Percentiles rank a stretch among this genome's conserved stretches.
phyloP scores from a whole-genome alignment of 2,797 vertebrate genomes.

The Ctenopoma kingsleyae region DNA sequence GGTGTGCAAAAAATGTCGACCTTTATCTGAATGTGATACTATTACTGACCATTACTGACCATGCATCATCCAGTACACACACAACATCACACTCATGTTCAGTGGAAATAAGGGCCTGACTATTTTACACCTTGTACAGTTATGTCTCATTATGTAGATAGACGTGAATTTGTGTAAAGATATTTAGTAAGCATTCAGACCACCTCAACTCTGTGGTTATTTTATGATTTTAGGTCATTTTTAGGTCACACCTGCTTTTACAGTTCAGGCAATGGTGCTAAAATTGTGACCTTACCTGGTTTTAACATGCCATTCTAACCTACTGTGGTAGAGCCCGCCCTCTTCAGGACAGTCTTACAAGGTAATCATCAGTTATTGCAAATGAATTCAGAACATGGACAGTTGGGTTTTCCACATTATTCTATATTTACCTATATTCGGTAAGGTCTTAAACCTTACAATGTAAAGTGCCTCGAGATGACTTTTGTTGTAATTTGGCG shows the following conservation, averaged over 20 bases:
- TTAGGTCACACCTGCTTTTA: constrained; percentile 31
- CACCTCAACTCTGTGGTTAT: neutral
- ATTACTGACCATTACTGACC: neutral
- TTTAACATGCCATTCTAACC: constrained; percentile 32
- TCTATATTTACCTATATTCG: too few species aligned
- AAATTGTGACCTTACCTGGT: constrained; percentile 53
- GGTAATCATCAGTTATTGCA: neutral
- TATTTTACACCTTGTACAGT: too few species aligned
- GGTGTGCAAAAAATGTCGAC: neutral
- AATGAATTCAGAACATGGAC: constrained; percentile 6
- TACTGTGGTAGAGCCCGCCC: neutral
- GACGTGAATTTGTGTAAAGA: neutral
- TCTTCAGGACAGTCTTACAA: constrained; percentile 16
- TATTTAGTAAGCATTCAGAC: neutral
- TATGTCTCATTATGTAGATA: constrained; percentile 24
- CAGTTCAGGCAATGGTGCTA: constrained; percentile 15
- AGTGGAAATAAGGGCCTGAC: constrained; percentile 17
- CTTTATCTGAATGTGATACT: constrained; percentile 25
- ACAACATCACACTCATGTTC: constrained; percentile 17
- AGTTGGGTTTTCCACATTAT: too few species aligned
- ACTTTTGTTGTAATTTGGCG: too few species aligned
- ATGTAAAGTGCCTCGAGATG: too few species aligned
- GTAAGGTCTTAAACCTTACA: too few species aligned
- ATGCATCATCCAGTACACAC: constrained; percentile 7
- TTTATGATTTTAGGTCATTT: constrained; percentile 8